phyloP scores from a whole-genome alignment of 1,140 invertebrate genomes.

The Hypothenemus hampei region DNA sequence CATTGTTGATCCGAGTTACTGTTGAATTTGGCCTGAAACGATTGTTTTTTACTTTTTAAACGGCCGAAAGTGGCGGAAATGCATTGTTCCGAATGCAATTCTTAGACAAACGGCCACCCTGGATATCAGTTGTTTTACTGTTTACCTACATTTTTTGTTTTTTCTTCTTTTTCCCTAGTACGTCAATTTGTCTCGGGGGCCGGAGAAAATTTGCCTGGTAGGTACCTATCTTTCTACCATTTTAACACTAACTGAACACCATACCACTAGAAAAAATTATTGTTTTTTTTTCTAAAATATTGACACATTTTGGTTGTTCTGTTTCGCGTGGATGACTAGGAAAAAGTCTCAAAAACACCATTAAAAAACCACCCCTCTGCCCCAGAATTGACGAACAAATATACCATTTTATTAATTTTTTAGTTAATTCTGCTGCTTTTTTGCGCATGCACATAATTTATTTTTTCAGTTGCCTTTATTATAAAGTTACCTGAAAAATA shows the following conservation, averaged over 20 bases:
- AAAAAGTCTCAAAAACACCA: slow-evolving; percentile 6
- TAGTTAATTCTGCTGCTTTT: too few relatives aligned
- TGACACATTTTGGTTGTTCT: slow-evolving; percentile 45
- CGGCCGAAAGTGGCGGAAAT: slow-evolving; percentile 8
- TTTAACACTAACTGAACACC: slow-evolving; percentile 45
- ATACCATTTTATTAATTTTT: slow-evolving; percentile 29
- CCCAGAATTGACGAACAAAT: slow-evolving; percentile 40
- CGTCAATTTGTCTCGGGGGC: slow-evolving; percentile 67
- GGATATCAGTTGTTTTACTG: slow-evolving; percentile 38
- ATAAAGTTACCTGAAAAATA: neutral
- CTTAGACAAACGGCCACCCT: neutral
- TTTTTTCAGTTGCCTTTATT: slow-evolving; percentile 3
- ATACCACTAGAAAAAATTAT: slow-evolving; percentile 37
- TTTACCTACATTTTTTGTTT: slow-evolving; percentile 47
- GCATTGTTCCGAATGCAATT: too few relatives aligned
- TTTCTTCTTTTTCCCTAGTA: slow-evolving; percentile 63
- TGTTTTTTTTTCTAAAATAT: too few relatives aligned
- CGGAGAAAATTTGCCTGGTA: slow-evolving; percentile 67
- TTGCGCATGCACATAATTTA: too few relatives aligned
- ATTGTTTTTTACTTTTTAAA: slow-evolving; percentile 25
- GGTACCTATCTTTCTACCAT: slow-evolving; percentile 49
- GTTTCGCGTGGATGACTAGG: slow-evolving; percentile 31
- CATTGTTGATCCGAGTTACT: slow-evolving; percentile 42
- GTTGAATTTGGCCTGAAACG: slow-evolving; percentile 39
- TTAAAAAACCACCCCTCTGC: slow-evolving; percentile 15